Evolutionary conservation across 2,888 invertebrate species (phyloP).

Genomic region (Hypselothyrea guttata): DNA sequence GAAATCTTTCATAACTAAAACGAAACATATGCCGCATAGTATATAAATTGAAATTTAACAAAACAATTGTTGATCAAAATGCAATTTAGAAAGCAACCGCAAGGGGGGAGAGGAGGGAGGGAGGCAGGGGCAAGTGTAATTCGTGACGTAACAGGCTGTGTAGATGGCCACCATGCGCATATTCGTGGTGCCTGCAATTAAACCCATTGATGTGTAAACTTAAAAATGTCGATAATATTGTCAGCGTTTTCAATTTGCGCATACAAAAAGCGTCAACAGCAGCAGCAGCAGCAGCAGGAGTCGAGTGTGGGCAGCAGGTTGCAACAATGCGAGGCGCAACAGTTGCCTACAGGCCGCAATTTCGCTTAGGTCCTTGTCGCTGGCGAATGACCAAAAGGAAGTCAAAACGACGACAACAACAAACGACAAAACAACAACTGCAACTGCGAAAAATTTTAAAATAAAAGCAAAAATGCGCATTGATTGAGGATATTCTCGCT

Average conservation of each 20-base stretch:
- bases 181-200: constrained; percentile 63
- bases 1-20: constrained; percentile 37
- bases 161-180: background rate
- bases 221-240: constrained; percentile 81
- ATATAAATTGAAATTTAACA: constrained; percentile 76
- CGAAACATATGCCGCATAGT: constrained; percentile 55
- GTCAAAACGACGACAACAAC: constrained; percentile 14
- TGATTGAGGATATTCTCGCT: constrained; percentile 29
- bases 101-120: background rate
- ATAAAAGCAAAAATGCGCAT: constrained; percentile 38
- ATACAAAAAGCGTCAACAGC: constrained; percentile 61
- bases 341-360: constrained; percentile 37
- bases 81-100: constrained; percentile 67
- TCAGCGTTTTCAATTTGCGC: constrained; percentile 78
- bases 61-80: constrained; percentile 78
- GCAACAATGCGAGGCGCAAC: constrained; percentile 67
- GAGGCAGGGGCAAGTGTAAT: background rate
- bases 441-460: constrained; percentile 54
- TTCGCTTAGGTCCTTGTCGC: no score
- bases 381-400: constrained; percentile 26
- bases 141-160: constrained; percentile 1
- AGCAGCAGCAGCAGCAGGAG: constrained; percentile 17
- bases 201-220: constrained; percentile 82
- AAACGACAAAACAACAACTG: no score
- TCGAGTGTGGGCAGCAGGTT: constrained; percentile 22